Base-by-base conservation (phyloP, 2,888 invertebrate species). In the Ormyrus thymus region DNA sequence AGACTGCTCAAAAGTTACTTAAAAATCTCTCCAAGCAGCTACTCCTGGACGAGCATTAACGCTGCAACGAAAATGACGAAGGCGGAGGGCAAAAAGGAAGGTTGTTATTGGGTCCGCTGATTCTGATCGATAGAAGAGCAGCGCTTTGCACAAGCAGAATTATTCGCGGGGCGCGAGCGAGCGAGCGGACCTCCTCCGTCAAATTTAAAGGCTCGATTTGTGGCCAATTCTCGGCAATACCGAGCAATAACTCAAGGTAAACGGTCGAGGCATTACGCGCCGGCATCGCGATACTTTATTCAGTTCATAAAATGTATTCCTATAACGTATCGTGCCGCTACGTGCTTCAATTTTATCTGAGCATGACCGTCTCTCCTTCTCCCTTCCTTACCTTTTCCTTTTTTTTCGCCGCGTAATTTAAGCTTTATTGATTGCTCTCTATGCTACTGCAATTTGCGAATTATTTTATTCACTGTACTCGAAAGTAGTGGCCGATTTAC, bases 221-320 rank as follows among this genome's bases (percentile, higher is more conserved):
- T 82, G 83, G 85, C 84, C 85, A 84, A 86, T 86, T 86, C 84
- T 83, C 83, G 83, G 84, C 83, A 84, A 85, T 85, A 82, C 83
- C 81, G 72, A 81, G 83, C 84, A 83, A 86, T 86, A 85, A 86
- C 83, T 87, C 86, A 84, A 81, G 79, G 82, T 84, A 86, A 87
- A 86, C 86, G 85, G 83, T 84, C 82, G 81, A 78, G 83, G 86
- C 82, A 85, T 86, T 87, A 86, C 86, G 83, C 83, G 48, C 64
- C 81, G 72, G 81, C 81, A 83, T 84, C 71, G 84, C 85, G 84
- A 86, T 87, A 87, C 85, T 87, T 87, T 86, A 87, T 87, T 86
- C 87, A 86, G 86, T 87, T 87, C 86, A 87, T 86, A 86, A 87
- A 87, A 86, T 86, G 86, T 85, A 84, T 85, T 85, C 85, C 85